These are phyloP conservation scores for Dryocosmus kuriphilus DNA, from an alignment of 2,888 invertebrate genomes.

Conservation along the genomic window DNA sequence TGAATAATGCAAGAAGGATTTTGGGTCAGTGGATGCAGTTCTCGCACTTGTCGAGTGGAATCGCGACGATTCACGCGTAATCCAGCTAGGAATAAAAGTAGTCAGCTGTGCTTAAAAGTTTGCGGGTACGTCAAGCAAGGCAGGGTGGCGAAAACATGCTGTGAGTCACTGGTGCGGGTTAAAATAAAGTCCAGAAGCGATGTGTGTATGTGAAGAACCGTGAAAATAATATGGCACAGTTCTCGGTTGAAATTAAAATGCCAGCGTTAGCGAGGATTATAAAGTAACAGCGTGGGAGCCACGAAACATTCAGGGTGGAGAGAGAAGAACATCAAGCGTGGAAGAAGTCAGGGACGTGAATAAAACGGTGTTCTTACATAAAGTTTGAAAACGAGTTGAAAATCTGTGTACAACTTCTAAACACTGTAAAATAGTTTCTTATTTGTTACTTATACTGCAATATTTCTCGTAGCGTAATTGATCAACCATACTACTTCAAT, in stretches of 20 bases:
- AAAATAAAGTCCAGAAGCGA: constrained; percentile 28
- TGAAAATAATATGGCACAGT: constrained; percentile 35
- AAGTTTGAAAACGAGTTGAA: background rate
- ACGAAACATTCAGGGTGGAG: constrained; percentile 16
- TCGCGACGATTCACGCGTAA: constrained; percentile 4
- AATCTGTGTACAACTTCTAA: background rate
- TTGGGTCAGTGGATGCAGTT: background rate
- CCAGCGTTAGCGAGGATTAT: constrained; percentile 51
- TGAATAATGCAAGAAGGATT: constrained; percentile 27
- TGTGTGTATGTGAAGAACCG: constrained; percentile 29
- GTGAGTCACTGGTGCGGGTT: constrained; percentile 26
- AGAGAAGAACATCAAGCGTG: constrained; percentile 2
- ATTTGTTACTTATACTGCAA: too few relatives aligned
- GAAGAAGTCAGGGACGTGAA: constrained; percentile 20
- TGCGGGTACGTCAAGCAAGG: background rate
- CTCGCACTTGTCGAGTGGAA: constrained; percentile 39
- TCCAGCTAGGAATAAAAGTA: constrained; percentile 34
- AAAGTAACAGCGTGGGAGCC: constrained; percentile 40
- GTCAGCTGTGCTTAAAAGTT: constrained; percentile 34
- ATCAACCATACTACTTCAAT: too few relatives aligned
- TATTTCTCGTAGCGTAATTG: too few relatives aligned
- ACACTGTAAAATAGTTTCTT: background rate
- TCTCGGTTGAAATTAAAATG: constrained; percentile 64
- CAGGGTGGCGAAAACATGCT: constrained; percentile 41
- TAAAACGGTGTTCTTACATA: constrained; percentile 48